Base-by-base conservation (phyloP, 2,888 invertebrate species). In the Chrysina gloriosa region DNA sequence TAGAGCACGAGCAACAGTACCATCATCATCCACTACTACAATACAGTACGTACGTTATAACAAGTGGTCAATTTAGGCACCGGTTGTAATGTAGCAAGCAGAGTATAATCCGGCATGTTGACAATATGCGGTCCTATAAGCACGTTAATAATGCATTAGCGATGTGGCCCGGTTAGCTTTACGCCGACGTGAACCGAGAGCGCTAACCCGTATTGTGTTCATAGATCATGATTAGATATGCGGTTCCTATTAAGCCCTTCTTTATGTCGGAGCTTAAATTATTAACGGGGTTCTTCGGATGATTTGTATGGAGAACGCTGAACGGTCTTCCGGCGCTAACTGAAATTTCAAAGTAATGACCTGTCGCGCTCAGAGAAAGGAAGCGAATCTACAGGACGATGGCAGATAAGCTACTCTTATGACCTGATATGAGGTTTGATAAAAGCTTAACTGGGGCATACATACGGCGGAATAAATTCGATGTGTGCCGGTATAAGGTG, bases 121-220 rank as follows among this genome's bases (percentile, higher is more conserved):
- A 71, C 71, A 72, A 72, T 72, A 70, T 70, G 72, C 64, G 72
- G 72, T 67, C 67, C 70, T 67, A 69, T 69, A 70, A 72, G 70
- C 70, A 72, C 69, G 70, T 71, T 72, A 72, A 71, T 72, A 72
- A 72, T 71, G 70, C 69, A 72, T 72, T 72, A 71, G 71, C 71
- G 67, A 72, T 72, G 70, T 72, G 70, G 69, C 65, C 70, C 36
- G 63, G 70, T 70, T 71, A 69, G 70, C 67, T 67, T 70, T 52
- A 72, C 45, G 66, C 52, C 63, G 64, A 61, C 52, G 16, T 47
- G 69, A 39, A 50, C 63, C 69, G 65, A 64, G 29, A 16, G 65
- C 68, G 66, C 52, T 70, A 71, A 71, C 70, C 71, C 69, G 70
- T 70, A 71, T 73, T 70, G 68, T 52, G 70, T 64, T 56, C 70